Percentiles rank a stretch among this genome's conserved stretches.
Evolutionary conservation across 2,888 invertebrate species (phyloP).

Genomic region (Harpalus rufipes): DNA sequence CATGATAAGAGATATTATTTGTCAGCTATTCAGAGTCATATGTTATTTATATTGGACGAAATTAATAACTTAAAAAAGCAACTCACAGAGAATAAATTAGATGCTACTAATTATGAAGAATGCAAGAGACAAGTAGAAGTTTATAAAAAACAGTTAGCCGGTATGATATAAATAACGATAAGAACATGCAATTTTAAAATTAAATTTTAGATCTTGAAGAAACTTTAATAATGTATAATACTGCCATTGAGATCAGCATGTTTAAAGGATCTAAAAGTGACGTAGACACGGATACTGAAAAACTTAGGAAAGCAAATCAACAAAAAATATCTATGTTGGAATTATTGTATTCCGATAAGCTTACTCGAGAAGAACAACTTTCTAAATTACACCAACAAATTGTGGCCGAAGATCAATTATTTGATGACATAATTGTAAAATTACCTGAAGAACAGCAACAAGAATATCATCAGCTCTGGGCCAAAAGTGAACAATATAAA

Average conservation of each 20-base stretch:
- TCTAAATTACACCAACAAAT: constrained; percentile 70
- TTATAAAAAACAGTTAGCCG: constrained; percentile 64
- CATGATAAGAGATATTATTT: constrained; percentile 69
- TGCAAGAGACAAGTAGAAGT: constrained; percentile 67
- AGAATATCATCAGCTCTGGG: constrained; percentile 70
- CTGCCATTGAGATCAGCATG: constrained; percentile 68
- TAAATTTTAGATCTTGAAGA: constrained; percentile 68
- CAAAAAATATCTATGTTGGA: constrained; percentile 70
- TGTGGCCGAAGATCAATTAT: constrained; percentile 69
- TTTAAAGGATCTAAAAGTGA: constrained; percentile 68
- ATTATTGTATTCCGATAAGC: constrained; percentile 70
- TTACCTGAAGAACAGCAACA: constrained; percentile 70
- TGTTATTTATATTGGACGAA: constrained; percentile 69
- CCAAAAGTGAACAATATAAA: constrained; percentile 69
- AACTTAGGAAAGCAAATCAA: constrained; percentile 66
- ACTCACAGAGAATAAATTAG: constrained; percentile 67
- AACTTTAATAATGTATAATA: constrained; percentile 68
- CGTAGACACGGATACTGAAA: constrained; percentile 67
- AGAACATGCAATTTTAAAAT: neutral
- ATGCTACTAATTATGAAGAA: constrained; percentile 65
- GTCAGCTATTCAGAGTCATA: constrained; percentile 68
- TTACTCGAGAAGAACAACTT: constrained; percentile 71
- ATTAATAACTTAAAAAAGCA: constrained; percentile 67
- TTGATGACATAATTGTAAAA: constrained; percentile 70
- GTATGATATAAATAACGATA: constrained; percentile 2